phyloP scores from a whole-genome alignment of 2,113 vertebrate species.

The Elanus axillaris region DNA sequence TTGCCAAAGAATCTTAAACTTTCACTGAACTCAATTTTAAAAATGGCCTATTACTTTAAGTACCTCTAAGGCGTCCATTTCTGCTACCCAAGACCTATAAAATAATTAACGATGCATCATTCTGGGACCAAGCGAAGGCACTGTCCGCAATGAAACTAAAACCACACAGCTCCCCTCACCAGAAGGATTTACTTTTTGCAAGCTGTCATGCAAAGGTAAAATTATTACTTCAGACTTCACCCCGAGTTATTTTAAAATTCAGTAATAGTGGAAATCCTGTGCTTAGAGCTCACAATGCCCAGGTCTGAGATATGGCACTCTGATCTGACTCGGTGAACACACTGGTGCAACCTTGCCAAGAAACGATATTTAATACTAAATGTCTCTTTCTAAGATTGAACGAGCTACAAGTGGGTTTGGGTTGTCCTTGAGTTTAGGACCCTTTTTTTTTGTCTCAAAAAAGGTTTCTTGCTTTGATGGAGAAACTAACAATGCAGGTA shows the following conservation, averaged over 20 bases:
- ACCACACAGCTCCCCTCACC: fast-evolving
- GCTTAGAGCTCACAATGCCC: fast-evolving
- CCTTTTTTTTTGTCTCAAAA: background rate
- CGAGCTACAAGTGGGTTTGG: background rate
- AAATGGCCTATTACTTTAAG: fast-evolving
- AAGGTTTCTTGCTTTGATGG: background rate
- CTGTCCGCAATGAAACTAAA: fast-evolving
- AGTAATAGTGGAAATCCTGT: fast-evolving
- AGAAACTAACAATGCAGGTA: fast-evolving
- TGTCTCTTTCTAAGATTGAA: fast-evolving
- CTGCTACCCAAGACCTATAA: background rate
- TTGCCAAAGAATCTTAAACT: background rate
- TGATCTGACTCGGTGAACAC: too few relatives aligned
- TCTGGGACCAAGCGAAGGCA: background rate
- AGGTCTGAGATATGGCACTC: fast-evolving
- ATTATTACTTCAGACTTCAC: background rate
- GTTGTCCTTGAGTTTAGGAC: background rate
- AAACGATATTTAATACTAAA: fast-evolving
- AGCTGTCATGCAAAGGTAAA: background rate
- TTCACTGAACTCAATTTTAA: fast-evolving
- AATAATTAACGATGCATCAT: fast-evolving
- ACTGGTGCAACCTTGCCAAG: fast-evolving
- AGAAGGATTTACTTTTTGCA: background rate
- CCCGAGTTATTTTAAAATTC: background rate
- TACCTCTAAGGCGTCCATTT: fast-evolving